Evolutionary conservation across 2,888 invertebrate genomes (phyloP).

Genomic region (Zygaena filipendulae): DNA sequence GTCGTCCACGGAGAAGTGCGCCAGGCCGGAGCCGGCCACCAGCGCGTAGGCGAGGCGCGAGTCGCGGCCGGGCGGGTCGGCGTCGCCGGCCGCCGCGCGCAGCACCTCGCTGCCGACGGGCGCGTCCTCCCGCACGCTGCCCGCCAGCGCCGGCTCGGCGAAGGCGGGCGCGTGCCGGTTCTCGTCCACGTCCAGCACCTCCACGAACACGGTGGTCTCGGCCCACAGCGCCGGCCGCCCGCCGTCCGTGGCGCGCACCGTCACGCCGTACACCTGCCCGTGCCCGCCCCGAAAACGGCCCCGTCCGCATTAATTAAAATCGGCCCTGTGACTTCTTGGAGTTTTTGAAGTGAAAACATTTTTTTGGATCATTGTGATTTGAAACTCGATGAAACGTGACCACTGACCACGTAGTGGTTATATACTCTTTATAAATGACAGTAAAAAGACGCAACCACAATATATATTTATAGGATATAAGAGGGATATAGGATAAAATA

Average conservation of each 20-base stretch:
- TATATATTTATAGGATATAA: too few species aligned
- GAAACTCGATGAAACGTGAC: too few species aligned
- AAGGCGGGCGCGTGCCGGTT: conserved; percentile 88
- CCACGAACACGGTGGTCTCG: conserved; percentile 83
- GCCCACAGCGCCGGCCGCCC: conserved; percentile 85
- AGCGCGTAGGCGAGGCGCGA: conserved; percentile 88
- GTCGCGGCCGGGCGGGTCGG: conserved; percentile 83
- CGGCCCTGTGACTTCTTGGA: too few species aligned
- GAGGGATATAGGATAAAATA: too few species aligned
- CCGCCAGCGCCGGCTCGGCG: conserved; percentile 76
- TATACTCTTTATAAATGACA: background rate
- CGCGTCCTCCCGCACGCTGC: conserved; percentile 83
- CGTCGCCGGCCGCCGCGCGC: conserved; percentile 81
- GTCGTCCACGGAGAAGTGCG: conserved; percentile 90
- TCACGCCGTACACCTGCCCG: conserved; percentile 84
- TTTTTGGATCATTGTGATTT: too few species aligned
- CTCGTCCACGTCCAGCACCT: conserved; percentile 95
- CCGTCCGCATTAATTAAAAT: background rate
- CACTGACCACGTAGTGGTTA: too few species aligned
- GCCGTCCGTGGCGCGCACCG: conserved; percentile 85
- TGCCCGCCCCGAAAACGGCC: too few species aligned
- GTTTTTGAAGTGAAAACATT: too few species aligned
- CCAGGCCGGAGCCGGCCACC: conserved; percentile 89
- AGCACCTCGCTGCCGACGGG: conserved; percentile 81
- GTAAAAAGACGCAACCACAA: background rate